phyloP scores from a whole-genome alignment of 2,888 invertebrate species.

The Xestoiulus laeticollis region DNA sequence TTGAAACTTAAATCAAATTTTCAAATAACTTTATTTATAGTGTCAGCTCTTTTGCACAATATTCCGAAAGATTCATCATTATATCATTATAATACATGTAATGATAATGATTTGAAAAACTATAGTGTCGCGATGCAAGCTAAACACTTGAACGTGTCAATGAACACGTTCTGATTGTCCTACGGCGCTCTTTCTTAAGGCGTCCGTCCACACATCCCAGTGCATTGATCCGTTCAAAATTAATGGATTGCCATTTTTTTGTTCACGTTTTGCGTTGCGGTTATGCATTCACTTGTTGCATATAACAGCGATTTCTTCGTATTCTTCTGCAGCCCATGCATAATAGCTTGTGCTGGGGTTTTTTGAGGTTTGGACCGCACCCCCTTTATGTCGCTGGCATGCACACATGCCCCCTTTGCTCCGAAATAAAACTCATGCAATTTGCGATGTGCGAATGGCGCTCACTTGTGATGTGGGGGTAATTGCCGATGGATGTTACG shows the following conservation, averaged over 20 bases:
- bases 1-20: too few relatives aligned
- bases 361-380: neutral
- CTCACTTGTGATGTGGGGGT: constrained; percentile 31
- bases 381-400: constrained; percentile 11
- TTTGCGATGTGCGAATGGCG: constrained; percentile 38
- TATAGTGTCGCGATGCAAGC: neutral
- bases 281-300: constrained; percentile 17
- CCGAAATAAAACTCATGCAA: constrained; percentile 36
- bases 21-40: too few relatives aligned
- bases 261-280: neutral
- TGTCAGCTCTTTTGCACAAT: too few relatives aligned
- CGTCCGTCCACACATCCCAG: neutral
- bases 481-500: constrained; percentile 9
- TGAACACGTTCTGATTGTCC: neutral
- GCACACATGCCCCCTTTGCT: constrained; percentile 38
- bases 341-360: neutral
- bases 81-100: too few relatives aligned
- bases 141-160: neutral
- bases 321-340: neutral
- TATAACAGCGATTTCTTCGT: neutral
- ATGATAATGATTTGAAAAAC: too few relatives aligned
- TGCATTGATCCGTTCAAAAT: neutral
- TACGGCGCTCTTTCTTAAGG: neutral
- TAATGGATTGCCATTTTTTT: neutral
- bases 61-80: too few relatives aligned